Evolutionary conservation across 2,797 vertebrate genomes (phyloP).

Genomic region (Aulostomus chinensis): DNA sequence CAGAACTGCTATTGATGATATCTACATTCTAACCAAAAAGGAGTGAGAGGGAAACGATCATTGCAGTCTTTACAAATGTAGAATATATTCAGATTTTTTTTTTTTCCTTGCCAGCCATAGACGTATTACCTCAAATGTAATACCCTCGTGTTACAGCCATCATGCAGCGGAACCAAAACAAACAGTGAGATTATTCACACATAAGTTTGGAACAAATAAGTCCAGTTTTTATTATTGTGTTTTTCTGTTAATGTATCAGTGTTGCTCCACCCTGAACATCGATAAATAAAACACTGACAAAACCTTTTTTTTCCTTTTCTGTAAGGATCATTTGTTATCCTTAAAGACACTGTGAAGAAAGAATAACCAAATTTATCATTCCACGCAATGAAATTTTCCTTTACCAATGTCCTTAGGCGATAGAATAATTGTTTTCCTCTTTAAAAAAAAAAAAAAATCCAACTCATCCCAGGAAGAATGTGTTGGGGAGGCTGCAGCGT

Average conservation of each 20-base stretch:
- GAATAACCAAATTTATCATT: constrained; percentile 85
- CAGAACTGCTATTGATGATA: constrained; percentile 50
- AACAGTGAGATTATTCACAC: constrained; percentile 76
- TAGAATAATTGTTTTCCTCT: constrained; percentile 73
- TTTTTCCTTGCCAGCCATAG: constrained; percentile 44
- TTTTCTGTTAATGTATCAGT: constrained; percentile 88
- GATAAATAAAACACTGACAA: constrained; percentile 99
- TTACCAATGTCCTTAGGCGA: constrained; percentile 81
- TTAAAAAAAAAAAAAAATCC: constrained; percentile 67
- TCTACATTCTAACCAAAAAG: constrained; percentile 63
- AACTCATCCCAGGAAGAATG: constrained; percentile 74
- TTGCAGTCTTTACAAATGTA: constrained; percentile 62
- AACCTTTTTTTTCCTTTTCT: constrained; percentile 74
- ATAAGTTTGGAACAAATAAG: constrained; percentile 76
- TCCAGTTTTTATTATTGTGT: constrained; percentile 79
- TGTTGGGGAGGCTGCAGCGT: constrained; percentile 61
- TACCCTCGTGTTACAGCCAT: constrained; percentile 57
- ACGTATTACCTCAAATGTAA: constrained; percentile 49
- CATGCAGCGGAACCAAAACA: constrained; percentile 75
- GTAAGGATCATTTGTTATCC: constrained; percentile 74
- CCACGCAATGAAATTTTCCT: constrained; percentile 86
- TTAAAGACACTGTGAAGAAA: constrained; percentile 81
- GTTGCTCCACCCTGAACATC: constrained; percentile 87
- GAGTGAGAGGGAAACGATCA: constrained; percentile 44
- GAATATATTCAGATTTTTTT: constrained; percentile 54